A percentile compares a stretch with the other conserved stretches of the same genome.
These are phyloP conservation scores for Luperina nickerlii DNA, from an alignment of 2,888 invertebrate genomes.

Conservation along the genomic window DNA sequence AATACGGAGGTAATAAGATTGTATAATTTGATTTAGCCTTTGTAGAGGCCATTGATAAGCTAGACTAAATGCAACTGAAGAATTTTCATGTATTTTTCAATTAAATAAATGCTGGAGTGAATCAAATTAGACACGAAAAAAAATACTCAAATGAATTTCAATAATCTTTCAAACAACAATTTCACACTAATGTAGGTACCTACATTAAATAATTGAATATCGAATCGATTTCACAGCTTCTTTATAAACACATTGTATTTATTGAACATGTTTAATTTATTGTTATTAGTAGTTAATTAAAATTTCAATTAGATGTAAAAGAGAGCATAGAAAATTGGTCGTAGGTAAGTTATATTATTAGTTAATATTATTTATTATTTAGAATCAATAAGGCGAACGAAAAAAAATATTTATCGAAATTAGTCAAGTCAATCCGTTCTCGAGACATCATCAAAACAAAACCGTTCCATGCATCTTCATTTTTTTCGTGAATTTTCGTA, in stretches of 20 bases:
- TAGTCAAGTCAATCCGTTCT: no score
- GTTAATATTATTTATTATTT: no score
- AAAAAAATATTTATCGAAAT: no score
- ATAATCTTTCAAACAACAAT: background rate
- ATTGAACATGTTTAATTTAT: background rate
- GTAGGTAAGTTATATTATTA: no score
- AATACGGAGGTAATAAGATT: no score
- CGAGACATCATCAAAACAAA: no score
- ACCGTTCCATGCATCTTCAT: no score
- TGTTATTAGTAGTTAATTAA: background rate
- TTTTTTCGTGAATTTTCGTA: no score
- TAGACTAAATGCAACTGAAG: background rate
- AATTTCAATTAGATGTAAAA: background rate
- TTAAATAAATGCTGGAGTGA: background rate
- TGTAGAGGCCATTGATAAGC: background rate
- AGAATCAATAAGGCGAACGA: no score
- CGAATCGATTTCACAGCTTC: conserved; percentile 39
- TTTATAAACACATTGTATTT: conserved; percentile 1
- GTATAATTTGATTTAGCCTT: no score
- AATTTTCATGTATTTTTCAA: background rate
- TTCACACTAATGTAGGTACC: conserved; percentile 5
- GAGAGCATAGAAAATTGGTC: background rate
- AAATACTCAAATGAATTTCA: background rate
- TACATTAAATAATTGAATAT: background rate
- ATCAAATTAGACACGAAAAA: background rate